phyloP scores from a whole-genome alignment of 1,140 invertebrate genomes.

The Drosophila novamexicana region DNA sequence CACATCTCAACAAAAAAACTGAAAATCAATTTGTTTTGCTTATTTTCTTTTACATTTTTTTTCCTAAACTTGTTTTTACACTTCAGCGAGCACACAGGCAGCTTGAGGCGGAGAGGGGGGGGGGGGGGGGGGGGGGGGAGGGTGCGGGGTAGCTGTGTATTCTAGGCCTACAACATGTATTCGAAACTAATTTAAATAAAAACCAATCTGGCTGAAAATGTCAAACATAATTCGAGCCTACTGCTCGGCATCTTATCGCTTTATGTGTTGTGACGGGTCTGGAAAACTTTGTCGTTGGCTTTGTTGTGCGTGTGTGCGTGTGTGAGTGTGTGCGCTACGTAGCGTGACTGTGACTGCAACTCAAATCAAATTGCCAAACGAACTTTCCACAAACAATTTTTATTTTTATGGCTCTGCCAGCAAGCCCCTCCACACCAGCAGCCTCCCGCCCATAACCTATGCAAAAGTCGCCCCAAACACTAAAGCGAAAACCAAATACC shows the following conservation, averaged over 20 bases:
- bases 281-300: slow-evolving; percentile 44
- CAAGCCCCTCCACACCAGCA: background rate
- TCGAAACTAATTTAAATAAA: slow-evolving; percentile 81
- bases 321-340: background rate
- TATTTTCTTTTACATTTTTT: slow-evolving; percentile 15
- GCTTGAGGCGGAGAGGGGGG: background rate
- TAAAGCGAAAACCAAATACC: slow-evolving; percentile 27
- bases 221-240: slow-evolving; percentile 65
- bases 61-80: slow-evolving; percentile 63
- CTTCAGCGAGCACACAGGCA: slow-evolving; percentile 57
- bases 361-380: slow-evolving; percentile 52
- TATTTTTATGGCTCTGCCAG: slow-evolving; percentile 56
- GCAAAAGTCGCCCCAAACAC: background rate
- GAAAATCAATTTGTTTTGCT: slow-evolving; percentile 67
- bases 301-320: slow-evolving; percentile 8
- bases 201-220: slow-evolving; percentile 73
- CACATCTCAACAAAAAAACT: slow-evolving; percentile 39
- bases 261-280: slow-evolving; percentile 53
- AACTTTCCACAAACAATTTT: slow-evolving; percentile 67
- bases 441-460: background rate
- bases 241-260: slow-evolving; percentile 49
- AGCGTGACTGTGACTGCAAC: slow-evolving; percentile 40
- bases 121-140: background rate
- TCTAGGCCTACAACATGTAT: slow-evolving; percentile 42
- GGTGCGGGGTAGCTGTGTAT: background rate